Conservation (phyloP, 35 echinoderm and acorn worm species). For the Patiria miniata region DNA sequence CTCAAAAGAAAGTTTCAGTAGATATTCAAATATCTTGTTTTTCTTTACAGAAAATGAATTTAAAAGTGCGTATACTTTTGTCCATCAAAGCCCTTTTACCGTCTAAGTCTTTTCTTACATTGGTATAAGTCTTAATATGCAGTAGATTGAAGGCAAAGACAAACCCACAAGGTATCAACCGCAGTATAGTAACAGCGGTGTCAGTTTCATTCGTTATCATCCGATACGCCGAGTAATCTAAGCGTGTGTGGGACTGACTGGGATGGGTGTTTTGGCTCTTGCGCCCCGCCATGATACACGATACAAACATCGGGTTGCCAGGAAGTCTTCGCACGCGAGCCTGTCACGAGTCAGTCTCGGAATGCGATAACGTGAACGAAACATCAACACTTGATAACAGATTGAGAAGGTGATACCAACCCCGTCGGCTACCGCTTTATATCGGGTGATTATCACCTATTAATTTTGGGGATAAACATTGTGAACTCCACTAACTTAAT, state of each 20-base stretch:
- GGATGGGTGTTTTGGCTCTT: background rate
- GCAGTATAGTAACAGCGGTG: background rate
- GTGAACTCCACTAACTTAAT: too few species aligned
- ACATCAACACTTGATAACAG: conserved; percentile 15
- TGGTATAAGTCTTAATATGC: too few species aligned
- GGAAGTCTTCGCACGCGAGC: background rate
- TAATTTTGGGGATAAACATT: too few species aligned
- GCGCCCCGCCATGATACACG: background rate
- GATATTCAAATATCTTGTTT: too few species aligned
- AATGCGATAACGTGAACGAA: background rate
- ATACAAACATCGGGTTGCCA: background rate
- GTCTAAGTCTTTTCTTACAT: too few species aligned
- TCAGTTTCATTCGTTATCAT: conserved; percentile 3
- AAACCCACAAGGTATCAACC: background rate
- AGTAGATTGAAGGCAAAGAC: too few species aligned
- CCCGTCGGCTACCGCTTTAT: too few species aligned
- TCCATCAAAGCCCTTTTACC: too few species aligned
- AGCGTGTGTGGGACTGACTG: background rate
- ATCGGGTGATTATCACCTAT: too few species aligned
- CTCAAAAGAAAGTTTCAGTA: too few species aligned
- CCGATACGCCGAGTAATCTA: background rate
- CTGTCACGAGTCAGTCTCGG: background rate
- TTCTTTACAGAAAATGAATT: too few species aligned
- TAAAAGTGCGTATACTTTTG: too few species aligned
- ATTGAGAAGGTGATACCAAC: background rate